Base-by-base conservation (phyloP, 2,888 invertebrate species). In the Rotaria macrura region DNA sequence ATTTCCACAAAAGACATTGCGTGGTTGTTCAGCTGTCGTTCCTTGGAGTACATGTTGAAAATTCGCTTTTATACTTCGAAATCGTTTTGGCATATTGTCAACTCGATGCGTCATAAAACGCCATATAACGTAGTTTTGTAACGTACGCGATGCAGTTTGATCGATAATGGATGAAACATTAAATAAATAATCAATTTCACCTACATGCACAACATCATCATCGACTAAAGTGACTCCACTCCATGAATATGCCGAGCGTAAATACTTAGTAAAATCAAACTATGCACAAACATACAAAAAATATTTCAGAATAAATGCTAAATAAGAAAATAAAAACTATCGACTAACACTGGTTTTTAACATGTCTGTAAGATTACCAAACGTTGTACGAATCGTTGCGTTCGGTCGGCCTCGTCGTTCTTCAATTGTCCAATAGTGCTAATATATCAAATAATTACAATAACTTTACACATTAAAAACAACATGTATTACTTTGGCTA, bases 41-140 rank as follows among this genome's bases (percentile, higher is more conserved):
- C 74, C 74, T 17, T 43, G 74, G 25, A 79, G 43, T 9, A 38
- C 43, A 25, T 43, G 74, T 40, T 79, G 40, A 43, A 79, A 79
- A 12, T 25, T 38, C 91, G 96, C 95, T 89, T 95, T 94, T 2
- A 94, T 93, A 84, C 94, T 94, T 89, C 95, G 94, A 90, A 95
- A 96, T 38, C 95, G 93, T 89, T 94, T 94, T 3, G 96, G 96
- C 87, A 97, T 92, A 90, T 95, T 95, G 89, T 94, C 95, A 72
- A 95, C 94, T 87, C 95, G 92, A 89, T 95, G 95, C 87, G 95
- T 90, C 85, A 92, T 91, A 87, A 93, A 92, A 85, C 95, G 93
- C 95, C 95, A 95, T 84, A 95, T 90, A 85, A 95, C 90, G 90
- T 95, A 94, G 87, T 94, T 93, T 87, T 93, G 74, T 43, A 79